These are phyloP conservation scores for Hypsibius dujardini DNA, from an alignment of 1,140 invertebrate species.

Conservation along the genomic window DNA sequence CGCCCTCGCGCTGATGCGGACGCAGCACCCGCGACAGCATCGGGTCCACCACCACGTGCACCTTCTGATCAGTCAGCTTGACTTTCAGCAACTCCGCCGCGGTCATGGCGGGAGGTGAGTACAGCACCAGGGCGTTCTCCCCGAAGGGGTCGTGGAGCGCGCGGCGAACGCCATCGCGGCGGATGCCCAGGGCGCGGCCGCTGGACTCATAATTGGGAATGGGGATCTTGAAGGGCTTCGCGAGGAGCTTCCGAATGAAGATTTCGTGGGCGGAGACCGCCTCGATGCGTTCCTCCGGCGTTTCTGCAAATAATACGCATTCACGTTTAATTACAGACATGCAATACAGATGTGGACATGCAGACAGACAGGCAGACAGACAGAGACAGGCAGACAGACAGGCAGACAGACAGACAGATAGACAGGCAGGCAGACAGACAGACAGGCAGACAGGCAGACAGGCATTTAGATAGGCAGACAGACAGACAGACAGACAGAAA, in stretches of 20 bases:
- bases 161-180: slow-evolving; percentile 46
- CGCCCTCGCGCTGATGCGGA: slow-evolving; percentile 96
- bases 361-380: no score
- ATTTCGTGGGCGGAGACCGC: slow-evolving; percentile 45
- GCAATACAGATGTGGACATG: no score
- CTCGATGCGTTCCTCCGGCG: background rate
- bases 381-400: no score
- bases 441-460: no score
- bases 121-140: slow-evolving; percentile 79
- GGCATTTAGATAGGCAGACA: no score
- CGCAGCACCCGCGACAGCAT: slow-evolving; percentile 67
- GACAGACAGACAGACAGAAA: no score
- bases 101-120: slow-evolving; percentile 56
- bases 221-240: slow-evolving; percentile 82
- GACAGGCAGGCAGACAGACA: no score
- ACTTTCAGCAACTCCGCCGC: slow-evolving; percentile 49
- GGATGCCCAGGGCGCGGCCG: slow-evolving; percentile 50
- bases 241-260: slow-evolving; percentile 59
- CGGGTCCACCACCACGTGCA: slow-evolving; percentile 88
- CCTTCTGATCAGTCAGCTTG: slow-evolving; percentile 40
- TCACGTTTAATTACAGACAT: no score
- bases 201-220: slow-evolving; percentile 67
- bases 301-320: background rate
- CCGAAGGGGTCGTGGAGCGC: slow-evolving; percentile 81
- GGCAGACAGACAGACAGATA: no score